Evolutionary conservation across 2,797 vertebrate genomes (phyloP), one percentile per base, ranked within the genome.

Genomic region (Emydoidea blandingii): DNA sequence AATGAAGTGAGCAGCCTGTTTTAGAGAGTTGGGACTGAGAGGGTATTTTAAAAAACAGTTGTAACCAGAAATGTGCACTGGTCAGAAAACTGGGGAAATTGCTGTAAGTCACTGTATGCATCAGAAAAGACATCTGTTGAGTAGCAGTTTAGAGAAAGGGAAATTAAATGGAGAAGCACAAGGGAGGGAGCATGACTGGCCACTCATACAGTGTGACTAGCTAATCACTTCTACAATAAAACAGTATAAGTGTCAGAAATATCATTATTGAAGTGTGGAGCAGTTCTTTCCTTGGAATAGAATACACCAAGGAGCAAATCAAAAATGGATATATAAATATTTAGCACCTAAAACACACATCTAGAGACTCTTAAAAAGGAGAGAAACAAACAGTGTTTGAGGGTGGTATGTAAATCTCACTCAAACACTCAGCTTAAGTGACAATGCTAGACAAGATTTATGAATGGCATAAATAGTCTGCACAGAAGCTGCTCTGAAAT

Each of bases 401-500:
- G 44, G 14, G 23, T 47, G 74, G 15, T 31, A 78, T 78, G 44
- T 78, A 29, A 78, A 78, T 31, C 29, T 49, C 27, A 31, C 44
- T 47, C 31, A 47, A 76, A 25, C 54, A 47, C 6, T 49, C 44
- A 23, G 11, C 11, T 72, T 72, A 68, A 11, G 21, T 41, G 65
- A 37, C 65, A 23, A 31, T 78, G 27, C 44, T 78, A 78, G 44
- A 49, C 27, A 47, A 49, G 25, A 16, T 3, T 78, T 47, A 78
- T 31, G 44, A 47, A 78, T 78, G 15, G 15, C 27, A 47, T 25
- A 78, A 49, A 23, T 27, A 49, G 74, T 4, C 7, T 78, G 44
- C 44, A 78, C 7, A 47, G 44, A 49, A 90, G 65, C 81, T 68
- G 85, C 56, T 89, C 54, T 57, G 85, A 56, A 79, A 88, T 49